Base-by-base conservation (phyloP, 37 sponge, comb jelly and placozoan species). In the Ephydatia muelleri region DNA sequence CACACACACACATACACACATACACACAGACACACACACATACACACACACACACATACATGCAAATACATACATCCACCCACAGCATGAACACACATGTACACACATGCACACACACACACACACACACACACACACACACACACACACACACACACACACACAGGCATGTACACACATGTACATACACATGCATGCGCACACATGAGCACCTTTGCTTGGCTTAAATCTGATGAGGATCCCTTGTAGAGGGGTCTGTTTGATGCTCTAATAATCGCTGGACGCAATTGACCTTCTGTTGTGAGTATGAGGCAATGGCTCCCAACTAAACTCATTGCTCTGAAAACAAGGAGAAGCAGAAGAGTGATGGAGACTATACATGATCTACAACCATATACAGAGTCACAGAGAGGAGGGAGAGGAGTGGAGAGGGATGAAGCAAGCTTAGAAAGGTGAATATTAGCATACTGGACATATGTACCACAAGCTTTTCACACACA, bases 291-390 rank as follows among this genome's bases (percentile, higher is more conserved):
- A 47, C 82, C 68, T 25, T 39, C 74, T 36, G 38, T 71, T 23
- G 68, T 23, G 36, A 68, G 38, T 4, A 90, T 65, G 30, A 88
- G 43, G 33, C 83, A 83, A 32, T 71, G 78, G 0, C 34, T 71
- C 16, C 89, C 89, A 26, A 90, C 68, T 19, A 85, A 29, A 71
- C 90, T 90, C 90, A 82, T 90, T 78, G n/a, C 79, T 43, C 47
- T 48, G 66, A 11, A 31, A 80, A 35, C 27, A 34, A 30, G 3
- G 28, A 65, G 31, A 47, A 65, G 80, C 2, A 9, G 49, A 65
- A 11, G 67, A 79, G 26, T 47, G 67, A 79, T 28, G 9, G 26
- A 79, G 57, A 40, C 8, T 28, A 5, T 23, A 40, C 65, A 78
- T 16, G 22, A 75, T 23, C 36, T 35, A 36, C 34, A 28, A 25